Base-by-base conservation (phyloP, 2,797 vertebrate species). In the Sebastes minor region DNA sequence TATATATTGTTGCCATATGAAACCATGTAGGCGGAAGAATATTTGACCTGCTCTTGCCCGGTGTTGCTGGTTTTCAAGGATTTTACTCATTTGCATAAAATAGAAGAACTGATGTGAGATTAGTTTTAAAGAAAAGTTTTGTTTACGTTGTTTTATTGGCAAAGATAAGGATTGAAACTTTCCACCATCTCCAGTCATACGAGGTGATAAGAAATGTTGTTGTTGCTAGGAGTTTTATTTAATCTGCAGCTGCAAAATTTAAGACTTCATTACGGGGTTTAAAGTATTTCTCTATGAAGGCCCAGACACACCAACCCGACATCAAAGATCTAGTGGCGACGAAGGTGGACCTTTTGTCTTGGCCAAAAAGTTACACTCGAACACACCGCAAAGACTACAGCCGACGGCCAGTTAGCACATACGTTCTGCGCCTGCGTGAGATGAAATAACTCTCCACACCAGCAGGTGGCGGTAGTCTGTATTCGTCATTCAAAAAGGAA, bases 1-100 rank as follows among this genome's bases (percentile, higher is more conserved):
- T 63, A 46, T 78, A 70, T 35, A 16, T 76, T 76, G 78, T 80
- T 76, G 59, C 73, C 57, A 59, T 74, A 64, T 82, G 18, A 78
- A 83, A 85, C 11, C 61, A 55, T n/a, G 73, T 77, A 72, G 70
- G 61, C 7, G 59, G 59, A 18, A 59, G 53, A 65, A 71, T 63
- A 63, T 84, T 59, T 83, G 61, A 89, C 71, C 88, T 71, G 70
- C 52, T 84, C 73, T 81, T 81, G 64, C 78, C 60, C 64, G 8
- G 35, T 61, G 81, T 74, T 79, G 57, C 56, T 66, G 59, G 67
- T 73, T 65, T 55, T 18, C 53, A 71, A 59, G 25, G 76, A 60
- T 81, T 75, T 62, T 52, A 63, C 53, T 30, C 10, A 25, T 60
- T 14, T 32, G 69, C 25, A 62, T 32, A 61, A 76, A 64, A 33